phyloP scores from a whole-genome alignment of 2,888 invertebrate genomes.

The Bellardia pandia region DNA sequence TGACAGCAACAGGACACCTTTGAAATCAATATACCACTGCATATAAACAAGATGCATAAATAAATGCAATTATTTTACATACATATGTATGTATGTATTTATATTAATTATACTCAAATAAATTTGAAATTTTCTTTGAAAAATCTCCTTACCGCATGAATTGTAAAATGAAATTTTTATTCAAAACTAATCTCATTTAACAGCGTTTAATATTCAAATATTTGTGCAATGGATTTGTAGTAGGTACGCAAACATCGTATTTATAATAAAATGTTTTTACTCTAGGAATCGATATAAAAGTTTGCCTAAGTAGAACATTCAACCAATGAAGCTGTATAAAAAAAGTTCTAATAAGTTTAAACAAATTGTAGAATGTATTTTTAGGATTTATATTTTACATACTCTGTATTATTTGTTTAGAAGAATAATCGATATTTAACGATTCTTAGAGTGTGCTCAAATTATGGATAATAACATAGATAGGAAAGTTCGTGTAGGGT shows the following conservation, averaged over 20 bases:
- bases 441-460: background rate
- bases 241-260: background rate
- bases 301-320: background rate
- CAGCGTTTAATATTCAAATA: background rate
- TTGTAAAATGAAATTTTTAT: background rate
- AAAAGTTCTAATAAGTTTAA: background rate
- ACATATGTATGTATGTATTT: no score
- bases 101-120: no score
- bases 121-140: no score
- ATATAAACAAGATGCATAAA: background rate
- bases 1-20: conserved; percentile 60
- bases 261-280: background rate
- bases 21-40: conserved; percentile 12
- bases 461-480: no score
- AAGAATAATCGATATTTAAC: background rate
- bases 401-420: background rate
- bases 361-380: background rate
- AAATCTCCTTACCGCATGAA: no score
- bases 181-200: background rate
- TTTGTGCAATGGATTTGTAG: background rate
- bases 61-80: no score
- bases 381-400: background rate
- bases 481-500: no score
- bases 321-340: background rate
- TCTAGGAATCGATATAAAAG: background rate